Evolutionary conservation across 1,140 invertebrate species (phyloP).

Genomic region (Papilio glaucus): DNA sequence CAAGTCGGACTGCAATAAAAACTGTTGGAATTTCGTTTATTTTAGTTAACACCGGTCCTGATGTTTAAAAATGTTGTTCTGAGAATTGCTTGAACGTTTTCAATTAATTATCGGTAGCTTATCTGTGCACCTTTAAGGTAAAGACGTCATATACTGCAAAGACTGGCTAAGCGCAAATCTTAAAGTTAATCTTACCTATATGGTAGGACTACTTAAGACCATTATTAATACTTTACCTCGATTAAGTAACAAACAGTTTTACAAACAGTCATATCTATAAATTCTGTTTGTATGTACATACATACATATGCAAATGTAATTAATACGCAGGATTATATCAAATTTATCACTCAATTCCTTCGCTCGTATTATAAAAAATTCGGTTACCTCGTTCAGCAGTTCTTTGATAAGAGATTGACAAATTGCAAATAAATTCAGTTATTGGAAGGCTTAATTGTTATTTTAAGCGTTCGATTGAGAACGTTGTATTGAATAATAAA

Average conservation of each 20-base stretch:
- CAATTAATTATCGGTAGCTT: constrained; percentile 18
- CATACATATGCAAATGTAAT: too few relatives aligned
- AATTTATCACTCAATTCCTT: background rate
- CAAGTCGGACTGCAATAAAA: background rate
- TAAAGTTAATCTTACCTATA: constrained; percentile 18
- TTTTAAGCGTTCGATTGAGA: background rate
- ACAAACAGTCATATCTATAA: too few relatives aligned
- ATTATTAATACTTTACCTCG: constrained; percentile 15
- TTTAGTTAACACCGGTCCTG: constrained; percentile 15
- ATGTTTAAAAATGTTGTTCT: constrained; percentile 23
- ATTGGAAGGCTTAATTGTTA: constrained; percentile 9
- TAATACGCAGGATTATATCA: background rate
- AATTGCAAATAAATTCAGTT: background rate
- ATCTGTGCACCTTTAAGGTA: constrained; percentile 14
- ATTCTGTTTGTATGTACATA: too few relatives aligned
- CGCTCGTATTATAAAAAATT: background rate
- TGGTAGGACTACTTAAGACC: constrained; percentile 1
- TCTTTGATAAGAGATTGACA: background rate
- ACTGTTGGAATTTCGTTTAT: constrained; percentile 3
- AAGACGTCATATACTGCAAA: constrained; percentile 27
- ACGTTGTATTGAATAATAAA: constrained; percentile 22
- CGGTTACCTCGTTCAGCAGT: background rate
- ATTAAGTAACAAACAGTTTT: constrained; percentile 30
- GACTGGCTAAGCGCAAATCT: constrained; percentile 4
- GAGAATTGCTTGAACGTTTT: constrained; percentile 26